phyloP scores from a whole-genome alignment of 2,888 invertebrate genomes.

The Dicyrtoma fusca region DNA sequence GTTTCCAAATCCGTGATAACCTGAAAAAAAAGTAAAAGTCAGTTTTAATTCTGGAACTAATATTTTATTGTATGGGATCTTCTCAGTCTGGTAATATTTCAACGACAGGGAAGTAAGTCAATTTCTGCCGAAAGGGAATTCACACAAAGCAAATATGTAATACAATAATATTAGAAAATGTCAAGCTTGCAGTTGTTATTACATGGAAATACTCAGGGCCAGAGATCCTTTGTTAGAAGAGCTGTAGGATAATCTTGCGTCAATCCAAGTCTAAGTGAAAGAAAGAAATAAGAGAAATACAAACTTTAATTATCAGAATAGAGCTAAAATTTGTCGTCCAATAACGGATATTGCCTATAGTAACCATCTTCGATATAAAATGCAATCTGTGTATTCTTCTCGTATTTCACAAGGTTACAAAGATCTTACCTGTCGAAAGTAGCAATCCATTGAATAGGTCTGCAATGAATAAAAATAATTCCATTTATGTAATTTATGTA shows the following conservation, averaged over 20 bases:
- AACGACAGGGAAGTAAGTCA: no score
- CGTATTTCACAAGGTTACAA: no score
- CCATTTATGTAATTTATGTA: no score
- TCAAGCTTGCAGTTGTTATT: constrained; percentile 16
- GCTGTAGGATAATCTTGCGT: constrained; percentile 73
- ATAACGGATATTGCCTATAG: background rate
- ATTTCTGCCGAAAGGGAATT: no score
- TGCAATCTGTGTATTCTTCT: no score
- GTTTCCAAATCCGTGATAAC: constrained; percentile 72
- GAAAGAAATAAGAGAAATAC: background rate
- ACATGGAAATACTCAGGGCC: constrained; percentile 77
- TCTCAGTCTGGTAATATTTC: no score
- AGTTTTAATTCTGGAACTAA: background rate
- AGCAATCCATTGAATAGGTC: constrained; percentile 86
- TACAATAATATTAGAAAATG: no score
- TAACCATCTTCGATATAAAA: no score
- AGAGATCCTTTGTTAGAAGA: constrained; percentile 68
- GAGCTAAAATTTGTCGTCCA: background rate
- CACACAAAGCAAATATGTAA: no score
- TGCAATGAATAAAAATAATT: constrained; percentile 61
- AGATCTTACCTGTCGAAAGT: constrained; percentile 66
- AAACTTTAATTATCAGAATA: background rate
- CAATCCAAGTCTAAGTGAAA: constrained; percentile 72
- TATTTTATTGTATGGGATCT: no score
- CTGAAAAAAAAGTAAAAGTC: constrained; percentile 2